Conservation (phyloP, 2,113 vertebrate genomes). For the Pachycephala philippinensis region DNA sequence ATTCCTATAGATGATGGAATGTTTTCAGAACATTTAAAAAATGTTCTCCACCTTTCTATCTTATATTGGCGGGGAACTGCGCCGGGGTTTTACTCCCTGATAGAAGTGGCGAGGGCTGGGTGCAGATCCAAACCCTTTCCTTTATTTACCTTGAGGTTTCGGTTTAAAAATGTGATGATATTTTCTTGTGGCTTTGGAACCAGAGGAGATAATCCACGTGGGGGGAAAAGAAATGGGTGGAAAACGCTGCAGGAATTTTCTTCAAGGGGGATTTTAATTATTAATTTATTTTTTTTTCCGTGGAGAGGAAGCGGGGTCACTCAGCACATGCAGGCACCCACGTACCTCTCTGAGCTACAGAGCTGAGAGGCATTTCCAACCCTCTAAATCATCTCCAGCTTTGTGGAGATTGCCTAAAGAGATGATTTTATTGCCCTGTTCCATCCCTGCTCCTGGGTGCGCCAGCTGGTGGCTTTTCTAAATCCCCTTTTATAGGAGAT, state of each 20-base stretch:
- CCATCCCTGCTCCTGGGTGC: not conserved
- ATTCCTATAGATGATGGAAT: slow-evolving; percentile 67
- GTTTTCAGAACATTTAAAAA: slow-evolving; percentile 67
- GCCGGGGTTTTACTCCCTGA: not conserved
- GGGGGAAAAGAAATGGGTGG: not conserved
- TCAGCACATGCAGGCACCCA: not conserved
- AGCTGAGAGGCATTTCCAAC: not conserved
- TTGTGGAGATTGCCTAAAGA: not conserved
- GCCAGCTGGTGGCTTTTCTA: not conserved
- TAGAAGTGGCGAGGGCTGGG: not conserved
- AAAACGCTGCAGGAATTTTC: not conserved
- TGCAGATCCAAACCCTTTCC: slow-evolving; percentile 5
- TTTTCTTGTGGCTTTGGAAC: slow-evolving; percentile 62
- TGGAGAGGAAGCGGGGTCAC: not conserved
- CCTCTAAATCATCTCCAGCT: not conserved
- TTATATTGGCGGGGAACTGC: slow-evolving; percentile 12
- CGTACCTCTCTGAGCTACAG: not conserved
- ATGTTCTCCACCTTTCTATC: slow-evolving; percentile 53
- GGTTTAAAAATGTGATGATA: slow-evolving; percentile 3
- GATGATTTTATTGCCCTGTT: not conserved
- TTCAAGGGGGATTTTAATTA: not conserved
- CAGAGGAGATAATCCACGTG: not conserved
- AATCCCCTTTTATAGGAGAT: not conserved
- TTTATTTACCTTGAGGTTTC: slow-evolving; percentile 53
- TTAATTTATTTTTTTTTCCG: not conserved